phyloP scores from a whole-genome alignment of 1,140 invertebrate genomes.

The Plutomurus gul region DNA sequence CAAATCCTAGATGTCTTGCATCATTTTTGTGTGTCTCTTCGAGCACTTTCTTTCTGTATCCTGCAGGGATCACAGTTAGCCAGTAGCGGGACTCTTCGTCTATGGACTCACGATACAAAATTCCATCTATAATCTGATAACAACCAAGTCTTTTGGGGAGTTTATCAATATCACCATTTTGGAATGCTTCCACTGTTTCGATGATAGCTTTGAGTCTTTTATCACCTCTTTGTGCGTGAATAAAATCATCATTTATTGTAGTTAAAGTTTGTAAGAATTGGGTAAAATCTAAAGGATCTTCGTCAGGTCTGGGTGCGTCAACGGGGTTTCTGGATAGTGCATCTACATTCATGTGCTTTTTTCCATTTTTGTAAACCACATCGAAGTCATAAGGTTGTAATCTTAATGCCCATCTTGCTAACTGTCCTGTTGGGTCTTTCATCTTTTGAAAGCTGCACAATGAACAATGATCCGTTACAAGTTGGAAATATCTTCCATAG shows the following conservation, averaged over 20 bases:
- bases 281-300: neutral
- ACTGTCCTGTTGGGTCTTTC: neutral
- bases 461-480: slow-evolving; percentile 16
- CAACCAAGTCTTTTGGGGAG: neutral
- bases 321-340: slow-evolving; percentile 32
- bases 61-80: neutral
- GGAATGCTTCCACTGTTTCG: neutral
- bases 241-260: neutral
- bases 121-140: neutral
- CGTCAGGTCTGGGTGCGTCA: neutral
- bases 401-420: neutral
- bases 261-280: neutral
- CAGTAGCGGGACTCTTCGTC: neutral
- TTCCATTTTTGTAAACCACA: neutral
- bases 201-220: neutral
- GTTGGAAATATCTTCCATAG: slow-evolving; percentile 56
- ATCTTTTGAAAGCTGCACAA: neutral
- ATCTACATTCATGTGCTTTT: slow-evolving; percentile 10
- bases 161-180: neutral
- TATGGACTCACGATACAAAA: neutral
- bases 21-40: too few species aligned
- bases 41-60: neutral
- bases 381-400: slow-evolving; percentile 17
- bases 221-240: neutral
- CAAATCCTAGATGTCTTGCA: too few species aligned